These are phyloP conservation scores for Hemithea aestivaria DNA, from an alignment of 2,888 invertebrate species.

Conservation along the genomic window DNA sequence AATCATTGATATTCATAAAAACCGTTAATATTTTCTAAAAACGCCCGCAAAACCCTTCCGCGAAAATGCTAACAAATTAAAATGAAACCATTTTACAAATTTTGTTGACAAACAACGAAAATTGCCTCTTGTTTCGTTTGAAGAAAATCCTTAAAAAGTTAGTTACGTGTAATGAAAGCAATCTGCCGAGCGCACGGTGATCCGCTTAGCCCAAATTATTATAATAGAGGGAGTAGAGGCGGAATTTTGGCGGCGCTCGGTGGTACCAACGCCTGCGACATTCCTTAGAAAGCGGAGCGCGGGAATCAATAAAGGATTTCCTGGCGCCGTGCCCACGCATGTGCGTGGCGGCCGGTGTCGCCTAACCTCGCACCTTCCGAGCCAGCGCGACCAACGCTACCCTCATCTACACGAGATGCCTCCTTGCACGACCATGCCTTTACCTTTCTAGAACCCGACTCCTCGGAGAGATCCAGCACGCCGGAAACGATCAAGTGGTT, in stretches of 20 bases:
- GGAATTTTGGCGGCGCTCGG: slow-evolving; percentile 68
- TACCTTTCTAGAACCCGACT: not conserved
- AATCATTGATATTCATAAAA: too few species aligned
- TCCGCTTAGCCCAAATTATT: slow-evolving; percentile 63
- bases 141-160: slow-evolving; percentile 37
- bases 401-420: too few species aligned
- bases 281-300: slow-evolving; percentile 75
- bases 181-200: slow-evolving; percentile 49
- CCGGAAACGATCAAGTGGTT: not conserved
- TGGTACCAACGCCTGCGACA: slow-evolving; percentile 71
- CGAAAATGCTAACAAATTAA: slow-evolving; percentile 1
- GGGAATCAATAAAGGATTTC: slow-evolving; percentile 80
- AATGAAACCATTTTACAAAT: slow-evolving; percentile 17
- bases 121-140: slow-evolving; percentile 25
- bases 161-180: slow-evolving; percentile 45
- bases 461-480: not conserved
- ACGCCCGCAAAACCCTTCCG: too few species aligned
- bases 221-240: slow-evolving; percentile 54
- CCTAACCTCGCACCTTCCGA: slow-evolving; percentile 28
- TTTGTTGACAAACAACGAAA: slow-evolving; percentile 24
- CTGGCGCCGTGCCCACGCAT: slow-evolving; percentile 78
- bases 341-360: slow-evolving; percentile 63
- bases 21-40: too few species aligned
- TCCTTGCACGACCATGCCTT: slow-evolving; percentile 9
- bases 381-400: slow-evolving; percentile 11